Evolutionary conservation across 2,113 vertebrate genomes (phyloP).

Genomic region (Lontra canadensis): DNA sequence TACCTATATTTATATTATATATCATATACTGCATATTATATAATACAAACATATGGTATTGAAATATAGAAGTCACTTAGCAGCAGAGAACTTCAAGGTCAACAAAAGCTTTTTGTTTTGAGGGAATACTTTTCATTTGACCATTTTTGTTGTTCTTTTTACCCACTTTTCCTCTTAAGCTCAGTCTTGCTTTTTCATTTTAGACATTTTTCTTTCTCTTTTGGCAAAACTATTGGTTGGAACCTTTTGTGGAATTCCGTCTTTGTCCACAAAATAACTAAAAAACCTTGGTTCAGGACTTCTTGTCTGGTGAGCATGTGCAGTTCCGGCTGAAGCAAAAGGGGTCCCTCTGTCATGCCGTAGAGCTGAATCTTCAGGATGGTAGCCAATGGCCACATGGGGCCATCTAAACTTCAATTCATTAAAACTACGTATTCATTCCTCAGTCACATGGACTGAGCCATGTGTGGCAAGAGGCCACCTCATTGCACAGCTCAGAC

Average conservation of each 20-base stretch:
- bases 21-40: neutral
- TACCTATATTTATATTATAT: neutral
- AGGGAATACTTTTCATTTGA: neutral
- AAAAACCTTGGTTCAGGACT: neutral
- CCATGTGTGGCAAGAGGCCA: neutral
- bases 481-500: neutral
- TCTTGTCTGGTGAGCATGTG: neutral
- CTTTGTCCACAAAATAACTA: neutral
- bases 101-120: neutral
- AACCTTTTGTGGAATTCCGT: neutral
- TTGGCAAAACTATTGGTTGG: neutral
- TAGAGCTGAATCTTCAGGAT: too few relatives aligned
- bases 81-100: neutral
- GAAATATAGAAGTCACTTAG: neutral
- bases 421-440: neutral
- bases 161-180: neutral
- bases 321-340: neutral
- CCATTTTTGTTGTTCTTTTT: neutral
- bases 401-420: neutral
- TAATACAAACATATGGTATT: neutral
- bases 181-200: neutral
- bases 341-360: neutral
- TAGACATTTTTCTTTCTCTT: neutral
- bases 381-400: neutral
- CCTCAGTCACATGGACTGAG: neutral